A percentile compares a stretch with the other conserved stretches of the same genome.
These are phyloP conservation scores for Cavia aperea DNA, from an alignment of 2,113 vertebrate species.

Conservation along the genomic window DNA sequence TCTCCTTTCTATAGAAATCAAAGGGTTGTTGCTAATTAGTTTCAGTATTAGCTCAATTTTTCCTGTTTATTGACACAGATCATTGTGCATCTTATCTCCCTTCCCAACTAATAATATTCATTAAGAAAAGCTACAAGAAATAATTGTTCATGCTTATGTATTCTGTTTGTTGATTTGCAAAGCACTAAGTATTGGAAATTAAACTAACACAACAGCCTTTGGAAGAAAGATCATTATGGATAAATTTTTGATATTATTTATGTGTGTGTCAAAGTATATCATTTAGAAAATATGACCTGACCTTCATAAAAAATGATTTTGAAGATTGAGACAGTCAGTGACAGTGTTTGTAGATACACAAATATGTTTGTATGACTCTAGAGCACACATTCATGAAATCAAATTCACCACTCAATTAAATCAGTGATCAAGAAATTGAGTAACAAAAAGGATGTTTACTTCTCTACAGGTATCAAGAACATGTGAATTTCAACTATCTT, in stretches of 20 bases:
- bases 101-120: neutral
- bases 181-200: neutral
- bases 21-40: neutral
- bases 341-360: neutral
- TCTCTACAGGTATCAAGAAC: neutral
- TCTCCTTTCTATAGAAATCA: neutral
- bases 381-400: neutral
- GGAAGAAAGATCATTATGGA: neutral
- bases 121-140: conserved; percentile 38
- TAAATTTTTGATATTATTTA: neutral
- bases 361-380: neutral
- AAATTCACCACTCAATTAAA: neutral
- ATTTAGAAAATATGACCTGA: neutral
- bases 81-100: neutral
- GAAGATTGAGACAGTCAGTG: neutral
- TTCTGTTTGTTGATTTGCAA: conserved; percentile 14
- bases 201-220: neutral
- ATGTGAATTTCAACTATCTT: neutral
- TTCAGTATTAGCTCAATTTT: neutral
- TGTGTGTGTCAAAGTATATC: neutral
- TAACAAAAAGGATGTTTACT: neutral
- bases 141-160: conserved; percentile 10
- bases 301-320: neutral
- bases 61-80: conserved; percentile 12
- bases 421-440: neutral